phyloP scores from a whole-genome alignment of 2,888 invertebrate genomes.

The Pseudococcus viburni region DNA sequence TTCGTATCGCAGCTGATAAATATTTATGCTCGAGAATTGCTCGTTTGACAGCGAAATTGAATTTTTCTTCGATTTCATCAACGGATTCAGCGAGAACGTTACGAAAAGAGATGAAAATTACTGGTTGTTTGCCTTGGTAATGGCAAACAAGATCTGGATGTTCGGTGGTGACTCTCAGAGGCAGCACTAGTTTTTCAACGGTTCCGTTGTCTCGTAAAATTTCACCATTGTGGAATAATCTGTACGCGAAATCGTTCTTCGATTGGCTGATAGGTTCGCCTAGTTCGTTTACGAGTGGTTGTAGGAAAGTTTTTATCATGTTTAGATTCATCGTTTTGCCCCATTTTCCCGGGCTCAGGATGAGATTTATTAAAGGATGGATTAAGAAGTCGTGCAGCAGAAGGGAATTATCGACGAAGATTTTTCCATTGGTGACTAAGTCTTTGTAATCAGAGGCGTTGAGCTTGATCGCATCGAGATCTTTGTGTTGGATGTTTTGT shows the following conservation, averaged over 20 bases:
- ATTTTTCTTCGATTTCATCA: not conserved
- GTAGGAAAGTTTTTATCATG: conserved; percentile 33
- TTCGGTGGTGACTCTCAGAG: not conserved
- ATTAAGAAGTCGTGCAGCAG: not conserved
- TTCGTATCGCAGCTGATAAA: not conserved
- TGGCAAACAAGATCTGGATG: not conserved
- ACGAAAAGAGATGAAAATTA: not conserved
- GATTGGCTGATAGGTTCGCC: not conserved
- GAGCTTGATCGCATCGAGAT: not conserved
- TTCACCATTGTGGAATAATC: not conserved
- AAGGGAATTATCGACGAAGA: conserved; percentile 1
- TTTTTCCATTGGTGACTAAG: not conserved
- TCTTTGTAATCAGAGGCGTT: not conserved
- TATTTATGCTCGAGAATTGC: not conserved
- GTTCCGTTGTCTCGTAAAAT: not conserved
- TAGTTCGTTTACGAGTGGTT: not conserved
- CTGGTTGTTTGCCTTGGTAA: conserved; percentile 34
- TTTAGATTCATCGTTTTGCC: conserved; percentile 48
- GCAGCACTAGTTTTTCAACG: not conserved
- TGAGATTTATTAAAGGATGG: not conserved
- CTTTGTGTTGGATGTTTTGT: not conserved
- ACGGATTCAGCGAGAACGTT: not conserved
- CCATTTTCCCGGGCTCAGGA: conserved; percentile 20
- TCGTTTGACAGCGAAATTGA: not conserved
- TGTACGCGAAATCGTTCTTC: not conserved